phyloP scores from a whole-genome alignment of 64 coral and sea anemone species.

The Montipora capricornis region DNA sequence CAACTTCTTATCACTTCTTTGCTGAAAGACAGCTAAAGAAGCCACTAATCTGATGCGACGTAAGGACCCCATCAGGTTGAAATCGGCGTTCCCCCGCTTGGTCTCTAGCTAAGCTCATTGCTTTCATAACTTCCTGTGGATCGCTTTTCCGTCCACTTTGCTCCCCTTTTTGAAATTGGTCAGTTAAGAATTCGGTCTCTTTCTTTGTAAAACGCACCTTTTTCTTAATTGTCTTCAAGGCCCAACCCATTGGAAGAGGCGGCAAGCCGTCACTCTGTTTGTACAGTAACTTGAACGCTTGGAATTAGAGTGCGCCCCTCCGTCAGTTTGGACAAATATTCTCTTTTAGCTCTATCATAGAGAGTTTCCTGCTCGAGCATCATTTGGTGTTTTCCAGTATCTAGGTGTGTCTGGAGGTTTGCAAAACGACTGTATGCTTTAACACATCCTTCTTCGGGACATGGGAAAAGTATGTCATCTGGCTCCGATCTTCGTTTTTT shows the following conservation, averaged over 20 bases:
- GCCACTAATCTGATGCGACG: constrained; percentile 17
- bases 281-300: background rate
- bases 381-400: constrained; percentile 50
- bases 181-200: constrained; percentile 22
- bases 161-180: constrained; percentile 58
- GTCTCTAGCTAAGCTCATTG: constrained; percentile 26
- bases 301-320: constrained; percentile 25
- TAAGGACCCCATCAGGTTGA: constrained; percentile 41
- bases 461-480: constrained; percentile 25
- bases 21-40: constrained; percentile 31
- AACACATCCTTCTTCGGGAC: constrained; percentile 44
- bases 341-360: constrained; percentile 37
- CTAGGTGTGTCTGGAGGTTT: constrained; percentile 53
- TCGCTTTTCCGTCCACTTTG: constrained; percentile 28
- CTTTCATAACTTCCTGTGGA: constrained; percentile 43
- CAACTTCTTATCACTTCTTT: constrained; percentile 17
- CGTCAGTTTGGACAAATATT: constrained; percentile 47
- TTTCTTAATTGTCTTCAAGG: constrained; percentile 37
- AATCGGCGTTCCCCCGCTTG: background rate
- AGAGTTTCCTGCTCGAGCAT: constrained; percentile 47
- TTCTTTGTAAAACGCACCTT: background rate
- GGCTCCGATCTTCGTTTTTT: no score
- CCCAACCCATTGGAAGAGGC: constrained; percentile 53
- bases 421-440: constrained; percentile 55
- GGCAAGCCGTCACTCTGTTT: background rate